These are phyloP conservation scores for Perca flavescens DNA, from an alignment of 2,113 vertebrate genomes.

Conservation along the genomic window DNA sequence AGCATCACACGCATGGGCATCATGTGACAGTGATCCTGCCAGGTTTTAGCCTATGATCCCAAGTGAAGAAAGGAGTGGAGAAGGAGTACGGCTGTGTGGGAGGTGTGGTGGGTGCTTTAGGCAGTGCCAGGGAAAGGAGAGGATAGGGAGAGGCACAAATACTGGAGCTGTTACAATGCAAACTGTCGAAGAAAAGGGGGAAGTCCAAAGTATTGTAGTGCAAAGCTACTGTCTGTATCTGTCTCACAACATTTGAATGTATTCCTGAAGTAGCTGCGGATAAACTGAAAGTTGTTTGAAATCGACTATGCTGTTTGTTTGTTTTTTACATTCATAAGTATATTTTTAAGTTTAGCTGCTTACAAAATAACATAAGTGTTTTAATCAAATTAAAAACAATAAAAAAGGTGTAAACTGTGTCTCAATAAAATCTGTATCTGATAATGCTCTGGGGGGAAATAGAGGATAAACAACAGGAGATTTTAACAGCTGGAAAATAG, in stretches of 20 bases:
- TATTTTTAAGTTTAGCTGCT: neutral
- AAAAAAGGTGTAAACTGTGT: neutral
- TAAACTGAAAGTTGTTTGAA: neutral
- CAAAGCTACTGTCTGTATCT: neutral
- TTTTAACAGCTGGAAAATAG: neutral
- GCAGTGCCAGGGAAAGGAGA: slow-evolving; percentile 49
- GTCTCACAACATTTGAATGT: neutral
- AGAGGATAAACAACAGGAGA: neutral
- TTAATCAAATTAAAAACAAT: neutral
- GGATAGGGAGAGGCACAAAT: slow-evolving; percentile 8
- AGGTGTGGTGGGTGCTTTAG: slow-evolving; percentile 33
- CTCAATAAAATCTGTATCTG: neutral
- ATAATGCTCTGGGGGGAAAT: neutral
- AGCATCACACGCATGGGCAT: slow-evolving; percentile 84
- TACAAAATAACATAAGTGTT: neutral
- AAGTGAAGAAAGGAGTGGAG: slow-evolving; percentile 52
- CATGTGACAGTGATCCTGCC: slow-evolving; percentile 78
- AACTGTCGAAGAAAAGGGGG: neutral
- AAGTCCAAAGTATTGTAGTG: neutral
- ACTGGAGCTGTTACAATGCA: slow-evolving; percentile 9
- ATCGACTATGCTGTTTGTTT: neutral
- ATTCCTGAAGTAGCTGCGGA: neutral
- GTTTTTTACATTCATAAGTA: neutral
- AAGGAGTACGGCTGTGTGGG: slow-evolving; percentile 45
- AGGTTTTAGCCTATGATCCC: slow-evolving; percentile 74